A percentile compares a stretch with the other conserved stretches of the same genome.
Conservation (phyloP, 1,140 invertebrate species). For the Drosophila sulfurigaster region DNA sequence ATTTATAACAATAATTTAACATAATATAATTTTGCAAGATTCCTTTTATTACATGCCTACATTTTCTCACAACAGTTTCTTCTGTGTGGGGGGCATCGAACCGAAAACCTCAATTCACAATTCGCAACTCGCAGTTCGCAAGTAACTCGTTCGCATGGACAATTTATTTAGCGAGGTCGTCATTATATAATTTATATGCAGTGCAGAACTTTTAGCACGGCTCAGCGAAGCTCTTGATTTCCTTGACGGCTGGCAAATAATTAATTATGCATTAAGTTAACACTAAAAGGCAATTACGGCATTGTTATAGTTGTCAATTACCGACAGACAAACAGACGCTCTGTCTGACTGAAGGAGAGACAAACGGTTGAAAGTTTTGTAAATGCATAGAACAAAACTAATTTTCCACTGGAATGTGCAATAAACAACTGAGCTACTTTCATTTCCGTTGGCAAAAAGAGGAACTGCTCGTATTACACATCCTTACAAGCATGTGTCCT, state of each 20-base stretch:
- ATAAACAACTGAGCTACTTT: slow-evolving; percentile 30
- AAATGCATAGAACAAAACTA: slow-evolving; percentile 13
- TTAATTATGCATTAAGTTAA: slow-evolving; percentile 31
- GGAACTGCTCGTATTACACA: not conserved
- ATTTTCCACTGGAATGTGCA: slow-evolving; percentile 31
- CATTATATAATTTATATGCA: slow-evolving; percentile 4
- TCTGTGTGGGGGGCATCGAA: not conserved
- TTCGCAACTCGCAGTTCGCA: not conserved
- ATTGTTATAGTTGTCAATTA: slow-evolving; percentile 5
- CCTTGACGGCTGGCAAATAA: slow-evolving; percentile 2
- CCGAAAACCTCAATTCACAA: not conserved
- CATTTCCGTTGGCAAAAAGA: slow-evolving; percentile 26
- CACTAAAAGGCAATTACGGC: slow-evolving; percentile 31
- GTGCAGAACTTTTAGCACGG: not conserved
- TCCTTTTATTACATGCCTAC: too few relatives aligned
- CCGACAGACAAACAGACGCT: not conserved
- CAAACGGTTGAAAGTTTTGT: slow-evolving; percentile 1
- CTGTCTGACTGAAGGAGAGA: not conserved
- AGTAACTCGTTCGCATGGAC: not conserved
- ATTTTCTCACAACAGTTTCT: too few relatives aligned
- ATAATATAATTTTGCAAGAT: too few relatives aligned
- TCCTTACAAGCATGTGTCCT: not conserved
- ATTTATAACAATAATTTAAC: too few relatives aligned
- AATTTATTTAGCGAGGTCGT: not conserved
- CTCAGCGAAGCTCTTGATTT: slow-evolving; percentile 1